Base-by-base conservation (phyloP, 2,113 vertebrate species). In the Aleadryas rufinucha region DNA sequence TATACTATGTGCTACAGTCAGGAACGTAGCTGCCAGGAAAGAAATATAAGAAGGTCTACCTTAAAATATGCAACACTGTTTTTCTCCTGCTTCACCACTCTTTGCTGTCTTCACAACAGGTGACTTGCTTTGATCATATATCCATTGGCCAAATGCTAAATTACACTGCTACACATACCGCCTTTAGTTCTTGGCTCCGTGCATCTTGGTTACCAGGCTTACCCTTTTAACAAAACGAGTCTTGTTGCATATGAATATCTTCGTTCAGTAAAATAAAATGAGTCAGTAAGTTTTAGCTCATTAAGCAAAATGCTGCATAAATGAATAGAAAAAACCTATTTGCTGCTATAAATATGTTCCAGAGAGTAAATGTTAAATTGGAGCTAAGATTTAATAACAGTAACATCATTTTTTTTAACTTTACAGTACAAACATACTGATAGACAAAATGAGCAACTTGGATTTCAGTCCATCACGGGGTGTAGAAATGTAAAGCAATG, bases 221-320 rank as follows among this genome's bases (percentile, higher is more conserved):
- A 75, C 18, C 52, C 79, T 72, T 74, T 84, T 41, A 93, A 54
- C 39, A 52, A 87, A 82, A 95, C 75, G 22, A 74, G 24, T 85
- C 35, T 86, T 3, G 1, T 60, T 90, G 68, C 59, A 60, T 77
- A 57, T 52, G 39, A 84, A 47, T 74, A n/a, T 92, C 39, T 89
- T 74, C 4, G 4, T 84, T 93, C 56, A 90, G 42, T 93, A 84
- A 92, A 97, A 90, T 68, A 95, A 93, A 97, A 95, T 84, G 80
- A 96, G 79, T 78, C 86, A 70, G 63, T 94, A 93, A 70, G 71
- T 87, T 95, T 93, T 90, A 92, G 83, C 76, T 95, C 91, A 92
- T 97, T 95, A 96, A 80, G 86, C 75, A 87, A 95, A 88, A 90
- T 83, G 54, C 66, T 95, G 47, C 86, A 84, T 78, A 93, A 95